Conservation (phyloP, 2,113 vertebrate species). For the Hiodon tergisus region DNA sequence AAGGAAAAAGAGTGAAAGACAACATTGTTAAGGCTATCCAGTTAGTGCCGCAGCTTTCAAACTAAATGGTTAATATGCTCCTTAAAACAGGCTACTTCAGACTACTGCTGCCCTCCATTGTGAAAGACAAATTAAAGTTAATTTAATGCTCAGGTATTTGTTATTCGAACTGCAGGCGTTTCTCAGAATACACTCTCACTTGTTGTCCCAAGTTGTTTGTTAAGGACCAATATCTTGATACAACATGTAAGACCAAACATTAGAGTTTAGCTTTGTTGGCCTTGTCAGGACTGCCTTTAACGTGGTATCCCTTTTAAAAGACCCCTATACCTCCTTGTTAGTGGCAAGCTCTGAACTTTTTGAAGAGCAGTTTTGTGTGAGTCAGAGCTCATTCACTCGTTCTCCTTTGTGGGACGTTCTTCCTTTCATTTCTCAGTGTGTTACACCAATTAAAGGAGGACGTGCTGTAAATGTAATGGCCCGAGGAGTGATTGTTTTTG, state of each 20-base stretch:
- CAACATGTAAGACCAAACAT: slow-evolving; percentile 25
- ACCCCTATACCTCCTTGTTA: slow-evolving; percentile 77
- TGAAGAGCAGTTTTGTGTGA: slow-evolving; percentile 84
- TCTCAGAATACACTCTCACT: not conserved
- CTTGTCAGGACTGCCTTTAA: slow-evolving; percentile 69
- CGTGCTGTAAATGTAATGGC: slow-evolving; percentile 99
- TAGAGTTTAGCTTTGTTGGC: slow-evolving; percentile 24
- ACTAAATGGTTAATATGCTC: not conserved
- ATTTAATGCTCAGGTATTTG: slow-evolving; percentile 15
- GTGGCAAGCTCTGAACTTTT: slow-evolving; percentile 82
- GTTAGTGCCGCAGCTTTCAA: not conserved
- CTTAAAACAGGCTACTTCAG: not conserved
- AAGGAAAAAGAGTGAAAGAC: slow-evolving; percentile 6
- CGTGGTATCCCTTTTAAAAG: slow-evolving; percentile 77
- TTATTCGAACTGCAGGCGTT: not conserved
- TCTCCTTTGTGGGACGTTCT: slow-evolving; percentile 76
- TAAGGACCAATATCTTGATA: slow-evolving; percentile 19
- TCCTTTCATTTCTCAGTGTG: slow-evolving; percentile 82
- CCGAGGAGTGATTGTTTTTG: slow-evolving; percentile 96
- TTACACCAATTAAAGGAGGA: slow-evolving; percentile 97
- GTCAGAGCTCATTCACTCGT: slow-evolving; percentile 80
- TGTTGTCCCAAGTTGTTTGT: slow-evolving; percentile 26
- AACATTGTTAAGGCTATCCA: not conserved
- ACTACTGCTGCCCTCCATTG: not conserved
- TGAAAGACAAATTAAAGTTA: not conserved